Percentiles rank a stretch among this genome's conserved stretches.
Evolutionary conservation across 23 tunicate genomes (phyloP).

Genomic region (Halocynthia roretzi): DNA sequence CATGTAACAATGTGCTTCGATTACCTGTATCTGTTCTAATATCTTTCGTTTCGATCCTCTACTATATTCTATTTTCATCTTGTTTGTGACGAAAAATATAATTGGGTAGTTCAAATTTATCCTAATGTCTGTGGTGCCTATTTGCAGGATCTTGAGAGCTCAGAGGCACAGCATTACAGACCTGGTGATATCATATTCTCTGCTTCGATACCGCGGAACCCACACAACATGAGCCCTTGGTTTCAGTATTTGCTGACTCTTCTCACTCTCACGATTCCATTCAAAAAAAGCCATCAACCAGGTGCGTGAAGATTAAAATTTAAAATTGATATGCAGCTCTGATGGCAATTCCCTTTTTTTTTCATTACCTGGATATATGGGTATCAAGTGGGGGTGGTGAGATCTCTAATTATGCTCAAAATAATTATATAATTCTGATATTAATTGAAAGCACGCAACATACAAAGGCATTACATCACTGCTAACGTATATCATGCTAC

Average conservation of each 20-base stretch:
- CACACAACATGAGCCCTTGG: slow-evolving; percentile 23
- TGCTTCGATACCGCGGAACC: slow-evolving; percentile 20
- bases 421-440: no score
- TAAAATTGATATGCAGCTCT: not conserved
- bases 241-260: slow-evolving; percentile 71
- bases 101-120: no score
- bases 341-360: not conserved
- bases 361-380: not conserved
- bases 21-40: no score
- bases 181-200: slow-evolving; percentile 53
- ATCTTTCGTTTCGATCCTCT: no score
- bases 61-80: no score
- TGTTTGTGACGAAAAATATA: no score
- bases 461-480: no score
- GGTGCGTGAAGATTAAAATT: slow-evolving; percentile 18
- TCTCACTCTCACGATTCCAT: slow-evolving; percentile 28
- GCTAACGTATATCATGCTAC: no score
- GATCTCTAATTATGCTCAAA: no score
- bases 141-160: not conserved
- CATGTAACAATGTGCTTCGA: no score
- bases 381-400: not conserved
- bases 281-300: slow-evolving; percentile 15
- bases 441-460: no score
- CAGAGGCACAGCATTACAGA: slow-evolving; percentile 3
- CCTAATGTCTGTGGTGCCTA: no score